Evolutionary conservation across 2,888 invertebrate species (phyloP).

Genomic region (Nebria salina): DNA sequence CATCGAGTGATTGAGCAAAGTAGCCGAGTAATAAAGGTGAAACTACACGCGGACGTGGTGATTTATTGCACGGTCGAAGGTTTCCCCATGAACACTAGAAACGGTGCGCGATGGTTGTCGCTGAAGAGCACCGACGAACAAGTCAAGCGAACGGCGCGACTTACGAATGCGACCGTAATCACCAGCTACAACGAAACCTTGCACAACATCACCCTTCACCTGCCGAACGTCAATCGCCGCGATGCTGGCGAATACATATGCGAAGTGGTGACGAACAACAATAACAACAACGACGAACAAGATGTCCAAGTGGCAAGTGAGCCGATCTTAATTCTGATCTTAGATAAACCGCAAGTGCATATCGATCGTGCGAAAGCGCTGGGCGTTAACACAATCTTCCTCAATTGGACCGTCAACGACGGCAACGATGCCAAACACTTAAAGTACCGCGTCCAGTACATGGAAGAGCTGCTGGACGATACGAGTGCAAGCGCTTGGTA

Average conservation of each 20-base stretch:
- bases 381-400: slow-evolving; percentile 76
- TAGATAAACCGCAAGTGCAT: slow-evolving; percentile 75
- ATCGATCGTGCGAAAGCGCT: slow-evolving; percentile 80
- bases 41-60: slow-evolving; percentile 64
- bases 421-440: slow-evolving; percentile 77
- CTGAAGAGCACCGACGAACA: slow-evolving; percentile 64
- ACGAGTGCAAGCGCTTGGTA: slow-evolving; percentile 66
- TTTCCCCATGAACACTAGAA: slow-evolving; percentile 65
- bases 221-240: slow-evolving; percentile 70
- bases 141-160: slow-evolving; percentile 56
- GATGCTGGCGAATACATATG: slow-evolving; percentile 80
- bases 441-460: slow-evolving; percentile 66
- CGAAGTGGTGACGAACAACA: slow-evolving; percentile 57
- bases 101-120: slow-evolving; percentile 64
- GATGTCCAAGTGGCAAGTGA: slow-evolving; percentile 54
- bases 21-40: slow-evolving; percentile 63
- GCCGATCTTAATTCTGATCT: slow-evolving; percentile 67
- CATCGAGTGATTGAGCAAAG: slow-evolving; percentile 64
- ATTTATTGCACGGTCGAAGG: slow-evolving; percentile 69
- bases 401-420: slow-evolving; percentile 84
- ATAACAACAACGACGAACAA: slow-evolving; percentile 51
- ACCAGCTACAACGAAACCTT: slow-evolving; percentile 67
- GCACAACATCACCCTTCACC: slow-evolving; percentile 68
- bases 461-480: slow-evolving; percentile 61
- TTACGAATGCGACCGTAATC: slow-evolving; percentile 59